Percentiles rank a stretch among this genome's conserved stretches.
Conservation (phyloP, 2,797 vertebrate species). For the Xenopus petersii region DNA sequence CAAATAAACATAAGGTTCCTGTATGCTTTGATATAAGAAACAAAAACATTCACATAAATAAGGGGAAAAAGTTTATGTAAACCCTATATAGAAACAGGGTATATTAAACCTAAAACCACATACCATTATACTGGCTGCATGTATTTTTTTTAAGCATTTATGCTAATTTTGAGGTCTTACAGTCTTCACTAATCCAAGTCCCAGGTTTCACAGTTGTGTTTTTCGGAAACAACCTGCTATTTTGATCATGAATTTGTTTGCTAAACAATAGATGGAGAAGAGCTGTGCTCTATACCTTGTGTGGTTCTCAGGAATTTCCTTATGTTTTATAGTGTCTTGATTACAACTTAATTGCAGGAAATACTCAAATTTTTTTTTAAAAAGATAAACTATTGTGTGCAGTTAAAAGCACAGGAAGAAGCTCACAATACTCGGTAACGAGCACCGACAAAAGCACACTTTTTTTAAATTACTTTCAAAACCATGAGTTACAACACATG, state of each 20-base stretch:
- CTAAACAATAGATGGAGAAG: not conserved
- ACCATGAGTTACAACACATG: conserved; percentile 6
- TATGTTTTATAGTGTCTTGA: conserved; percentile 34
- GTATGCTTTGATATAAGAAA: too few species aligned
- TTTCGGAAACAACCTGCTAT: not conserved
- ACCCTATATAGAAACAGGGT: too few species aligned
- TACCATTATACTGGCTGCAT: too few species aligned
- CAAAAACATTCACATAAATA: too few species aligned
- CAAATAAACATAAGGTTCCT: too few species aligned
- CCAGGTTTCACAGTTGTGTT: not conserved
- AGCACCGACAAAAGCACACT: conserved; percentile 22
- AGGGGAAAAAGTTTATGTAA: too few species aligned
- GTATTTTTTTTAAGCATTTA: too few species aligned
- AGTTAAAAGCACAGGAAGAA: conserved; percentile 46
- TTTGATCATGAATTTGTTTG: not conserved
- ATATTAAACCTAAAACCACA: too few species aligned
- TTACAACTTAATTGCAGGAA: conserved; percentile 39
- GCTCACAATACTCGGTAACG: conserved; percentile 45
- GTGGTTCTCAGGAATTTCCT: conserved; percentile 29
- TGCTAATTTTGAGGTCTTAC: too few species aligned
- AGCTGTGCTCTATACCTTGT: conserved; percentile 1
- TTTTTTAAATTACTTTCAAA: not conserved
- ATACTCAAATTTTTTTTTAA: conserved; percentile 19
- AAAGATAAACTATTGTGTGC: conserved; percentile 44
- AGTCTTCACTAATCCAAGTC: not conserved